phyloP scores from a whole-genome alignment of 2,797 vertebrate species.

The Spinibarbus caldwelli region DNA sequence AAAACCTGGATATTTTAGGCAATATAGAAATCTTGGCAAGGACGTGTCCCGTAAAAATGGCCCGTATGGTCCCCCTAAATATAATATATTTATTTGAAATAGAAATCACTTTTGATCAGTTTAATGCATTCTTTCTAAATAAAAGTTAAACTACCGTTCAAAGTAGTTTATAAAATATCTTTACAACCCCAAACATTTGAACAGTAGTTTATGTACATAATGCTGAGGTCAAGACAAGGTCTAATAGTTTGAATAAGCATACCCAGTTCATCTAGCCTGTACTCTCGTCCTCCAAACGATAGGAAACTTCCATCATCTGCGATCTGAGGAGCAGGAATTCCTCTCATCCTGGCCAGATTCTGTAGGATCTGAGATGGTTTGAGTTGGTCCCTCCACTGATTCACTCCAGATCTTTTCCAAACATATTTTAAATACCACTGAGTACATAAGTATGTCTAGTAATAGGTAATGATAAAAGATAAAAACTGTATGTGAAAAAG shows the following conservation, averaged over 20 bases:
- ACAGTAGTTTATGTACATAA: background rate
- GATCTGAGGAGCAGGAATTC: slow-evolving; percentile 81
- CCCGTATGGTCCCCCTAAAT: no score
- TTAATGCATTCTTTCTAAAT: no score
- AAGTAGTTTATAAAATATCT: background rate
- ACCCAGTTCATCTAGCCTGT: slow-evolving; percentile 90
- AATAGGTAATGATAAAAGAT: background rate
- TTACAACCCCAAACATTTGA: background rate
- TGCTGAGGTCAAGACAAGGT: background rate
- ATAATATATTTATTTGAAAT: no score
- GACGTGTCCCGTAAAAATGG: no score
- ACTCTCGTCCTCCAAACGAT: slow-evolving; percentile 84
- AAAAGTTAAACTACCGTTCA: no score
- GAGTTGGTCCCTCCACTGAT: slow-evolving; percentile 94
- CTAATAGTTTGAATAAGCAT: slow-evolving; percentile 38
- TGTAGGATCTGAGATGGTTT: slow-evolving; percentile 91
- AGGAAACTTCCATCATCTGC: slow-evolving; percentile 87
- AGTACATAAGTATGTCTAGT: background rate
- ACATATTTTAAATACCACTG: background rate
- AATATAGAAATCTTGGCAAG: no score
- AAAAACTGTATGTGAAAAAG: background rate
- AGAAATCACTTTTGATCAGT: no score
- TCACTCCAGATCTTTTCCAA: slow-evolving; percentile 86
- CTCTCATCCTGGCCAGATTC: slow-evolving; percentile 89
- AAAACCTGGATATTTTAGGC: no score